Evolutionary conservation across 2,888 invertebrate genomes (phyloP).

Genomic region (Frankliniella intonsa): DNA sequence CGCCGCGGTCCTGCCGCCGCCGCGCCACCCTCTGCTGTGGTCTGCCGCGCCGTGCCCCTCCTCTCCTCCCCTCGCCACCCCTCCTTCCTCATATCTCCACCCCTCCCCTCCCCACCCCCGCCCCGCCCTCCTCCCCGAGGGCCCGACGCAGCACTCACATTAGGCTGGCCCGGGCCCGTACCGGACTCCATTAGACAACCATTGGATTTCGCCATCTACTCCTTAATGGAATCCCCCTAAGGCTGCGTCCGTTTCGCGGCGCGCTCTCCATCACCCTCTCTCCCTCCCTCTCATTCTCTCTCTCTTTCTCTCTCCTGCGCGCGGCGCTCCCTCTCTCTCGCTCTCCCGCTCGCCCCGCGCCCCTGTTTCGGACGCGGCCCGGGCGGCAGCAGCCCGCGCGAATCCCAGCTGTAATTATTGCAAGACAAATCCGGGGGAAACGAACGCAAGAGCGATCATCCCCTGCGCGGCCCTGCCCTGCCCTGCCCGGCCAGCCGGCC

Average conservation of each 20-base stretch:
- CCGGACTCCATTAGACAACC: slow-evolving; percentile 26
- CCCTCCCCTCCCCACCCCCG: not conserved
- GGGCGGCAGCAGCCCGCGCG: slow-evolving; percentile 16
- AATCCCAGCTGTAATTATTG: slow-evolving; percentile 25
- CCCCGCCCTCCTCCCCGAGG: not conserved
- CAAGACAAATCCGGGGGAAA: slow-evolving; percentile 27
- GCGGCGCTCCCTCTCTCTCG: slow-evolving; percentile 30
- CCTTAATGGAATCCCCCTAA: slow-evolving; percentile 23
- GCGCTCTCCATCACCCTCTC: not conserved
- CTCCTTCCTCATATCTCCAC: not conserved
- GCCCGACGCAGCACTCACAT: slow-evolving; percentile 15
- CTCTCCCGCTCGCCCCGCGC: slow-evolving; percentile 28
- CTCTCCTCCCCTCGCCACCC: not conserved
- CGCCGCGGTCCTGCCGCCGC: too few relatives aligned
- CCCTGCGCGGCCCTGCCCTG: not conserved
- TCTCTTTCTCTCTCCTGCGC: not conserved
- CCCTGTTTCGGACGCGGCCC: slow-evolving; percentile 35
- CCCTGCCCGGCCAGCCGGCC: not conserved
- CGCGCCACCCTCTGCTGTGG: not conserved
- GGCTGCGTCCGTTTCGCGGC: not conserved
- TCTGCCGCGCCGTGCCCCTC: not conserved
- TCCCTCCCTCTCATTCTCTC: slow-evolving; percentile 8
- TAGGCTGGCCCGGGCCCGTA: not conserved
- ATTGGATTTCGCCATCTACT: slow-evolving; percentile 26
- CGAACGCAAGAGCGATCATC: slow-evolving; percentile 5